Evolutionary conservation across 1,140 invertebrate genomes (phyloP).

Genomic region (Drosophila sp.): DNA sequence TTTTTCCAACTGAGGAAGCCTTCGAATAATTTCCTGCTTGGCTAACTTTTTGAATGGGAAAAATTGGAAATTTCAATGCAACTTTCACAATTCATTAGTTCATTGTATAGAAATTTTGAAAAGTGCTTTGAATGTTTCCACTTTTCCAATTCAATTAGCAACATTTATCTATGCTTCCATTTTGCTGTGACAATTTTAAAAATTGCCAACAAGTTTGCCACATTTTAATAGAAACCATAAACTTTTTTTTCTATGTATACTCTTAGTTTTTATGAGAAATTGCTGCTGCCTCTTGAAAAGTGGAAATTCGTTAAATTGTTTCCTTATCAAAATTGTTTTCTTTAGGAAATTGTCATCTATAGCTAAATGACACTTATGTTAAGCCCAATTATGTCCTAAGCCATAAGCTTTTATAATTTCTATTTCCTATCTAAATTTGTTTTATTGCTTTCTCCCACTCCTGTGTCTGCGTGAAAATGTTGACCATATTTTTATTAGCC

Average conservation of each 20-base stretch:
- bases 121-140: too few species aligned
- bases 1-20: not conserved
- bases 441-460: not conserved
- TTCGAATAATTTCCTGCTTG: not conserved
- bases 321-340: too few species aligned
- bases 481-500: constrained; percentile 62
- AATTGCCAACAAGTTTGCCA: not conserved
- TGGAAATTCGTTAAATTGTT: too few species aligned
- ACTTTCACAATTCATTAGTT: not conserved
- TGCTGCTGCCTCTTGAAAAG: too few species aligned
- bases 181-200: not conserved
- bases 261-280: too few species aligned
- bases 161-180: not conserved
- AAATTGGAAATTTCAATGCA: not conserved
- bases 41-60: not conserved
- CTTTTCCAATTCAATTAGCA: not conserved
- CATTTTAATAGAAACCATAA: not conserved
- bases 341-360: too few species aligned
- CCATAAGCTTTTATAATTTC: too few species aligned
- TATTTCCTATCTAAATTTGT: not conserved
- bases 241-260: not conserved
- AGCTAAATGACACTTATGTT: too few species aligned
- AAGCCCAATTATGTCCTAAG: too few species aligned
- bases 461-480: constrained; percentile 23
- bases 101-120: too few species aligned